Percentiles rank a stretch among this genome's conserved stretches.
These are phyloP conservation scores for Graphium colonna DNA, from an alignment of 2,888 invertebrate species.

Conservation along the genomic window DNA sequence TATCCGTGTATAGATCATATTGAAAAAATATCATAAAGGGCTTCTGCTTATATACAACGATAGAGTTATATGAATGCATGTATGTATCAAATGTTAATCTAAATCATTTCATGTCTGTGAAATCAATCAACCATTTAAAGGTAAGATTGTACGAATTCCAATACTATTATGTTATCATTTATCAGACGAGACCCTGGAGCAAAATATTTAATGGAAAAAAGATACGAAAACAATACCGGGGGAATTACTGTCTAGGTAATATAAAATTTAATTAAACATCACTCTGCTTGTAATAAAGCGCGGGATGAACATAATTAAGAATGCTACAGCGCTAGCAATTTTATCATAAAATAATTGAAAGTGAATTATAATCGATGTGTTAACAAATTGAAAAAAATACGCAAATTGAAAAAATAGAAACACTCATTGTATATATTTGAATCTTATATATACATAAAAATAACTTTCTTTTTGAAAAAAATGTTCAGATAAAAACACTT, in stretches of 20 bases:
- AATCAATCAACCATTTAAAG: neutral
- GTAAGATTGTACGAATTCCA: neutral
- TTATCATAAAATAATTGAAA: conserved; percentile 27
- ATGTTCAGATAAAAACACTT: no score
- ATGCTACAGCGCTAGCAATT: conserved; percentile 36
- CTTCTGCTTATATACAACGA: no score
- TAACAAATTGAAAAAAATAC: conserved; percentile 7
- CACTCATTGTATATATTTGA: no score
- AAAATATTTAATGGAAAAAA: conserved; percentile 17
- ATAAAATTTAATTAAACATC: conserved; percentile 45
- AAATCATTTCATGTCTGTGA: neutral
- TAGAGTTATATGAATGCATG: no score
- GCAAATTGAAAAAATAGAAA: no score
- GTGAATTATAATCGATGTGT: conserved; percentile 25
- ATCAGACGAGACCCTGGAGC: conserved; percentile 1
- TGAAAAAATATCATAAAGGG: no score
- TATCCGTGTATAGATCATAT: no score
- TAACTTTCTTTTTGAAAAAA: no score
- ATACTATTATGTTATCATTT: neutral
- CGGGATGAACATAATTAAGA: conserved; percentile 54
- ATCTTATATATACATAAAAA: no score
- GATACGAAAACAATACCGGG: conserved; percentile 1
- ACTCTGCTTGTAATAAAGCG: conserved; percentile 42
- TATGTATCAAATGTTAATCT: no score
- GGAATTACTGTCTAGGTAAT: conserved; percentile 26